These are phyloP conservation scores for Poecilia wingei DNA, from an alignment of 2,797 vertebrate genomes.

Conservation along the genomic window DNA sequence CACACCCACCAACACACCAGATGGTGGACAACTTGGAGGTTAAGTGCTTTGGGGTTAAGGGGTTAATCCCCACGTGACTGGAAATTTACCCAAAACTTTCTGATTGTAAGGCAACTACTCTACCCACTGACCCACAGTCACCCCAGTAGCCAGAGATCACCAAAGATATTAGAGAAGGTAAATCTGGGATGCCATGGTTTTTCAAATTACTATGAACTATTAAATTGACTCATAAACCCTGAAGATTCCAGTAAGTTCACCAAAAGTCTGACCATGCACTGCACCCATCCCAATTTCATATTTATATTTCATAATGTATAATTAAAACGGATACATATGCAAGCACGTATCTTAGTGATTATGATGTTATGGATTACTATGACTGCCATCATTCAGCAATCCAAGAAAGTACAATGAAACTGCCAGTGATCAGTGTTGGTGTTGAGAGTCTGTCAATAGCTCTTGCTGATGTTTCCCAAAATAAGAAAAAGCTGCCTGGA, in stretches of 20 bases:
- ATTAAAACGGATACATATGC: background rate
- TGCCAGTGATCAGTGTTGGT: background rate
- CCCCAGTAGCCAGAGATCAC: background rate
- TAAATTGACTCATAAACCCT: background rate
- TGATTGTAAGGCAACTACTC: background rate
- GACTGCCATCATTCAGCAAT: background rate
- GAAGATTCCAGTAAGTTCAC: background rate
- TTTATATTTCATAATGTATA: background rate
- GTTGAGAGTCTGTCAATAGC: slow-evolving; percentile 22
- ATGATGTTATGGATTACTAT: background rate
- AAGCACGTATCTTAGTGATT: background rate
- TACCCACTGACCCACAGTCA: background rate
- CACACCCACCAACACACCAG: background rate
- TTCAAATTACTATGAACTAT: background rate
- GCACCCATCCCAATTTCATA: background rate
- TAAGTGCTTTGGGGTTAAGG: background rate
- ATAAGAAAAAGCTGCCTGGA: slow-evolving; percentile 2
- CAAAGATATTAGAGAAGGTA: background rate
- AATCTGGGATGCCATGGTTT: background rate
- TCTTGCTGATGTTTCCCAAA: slow-evolving; percentile 1
- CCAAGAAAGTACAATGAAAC: background rate
- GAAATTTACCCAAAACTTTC: background rate
- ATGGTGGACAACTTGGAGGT: background rate
- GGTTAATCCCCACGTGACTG: background rate
- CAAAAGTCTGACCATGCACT: background rate